Evolutionary conservation across 2,113 vertebrate genomes (phyloP).

Genomic region (Paradisaea rubra): DNA sequence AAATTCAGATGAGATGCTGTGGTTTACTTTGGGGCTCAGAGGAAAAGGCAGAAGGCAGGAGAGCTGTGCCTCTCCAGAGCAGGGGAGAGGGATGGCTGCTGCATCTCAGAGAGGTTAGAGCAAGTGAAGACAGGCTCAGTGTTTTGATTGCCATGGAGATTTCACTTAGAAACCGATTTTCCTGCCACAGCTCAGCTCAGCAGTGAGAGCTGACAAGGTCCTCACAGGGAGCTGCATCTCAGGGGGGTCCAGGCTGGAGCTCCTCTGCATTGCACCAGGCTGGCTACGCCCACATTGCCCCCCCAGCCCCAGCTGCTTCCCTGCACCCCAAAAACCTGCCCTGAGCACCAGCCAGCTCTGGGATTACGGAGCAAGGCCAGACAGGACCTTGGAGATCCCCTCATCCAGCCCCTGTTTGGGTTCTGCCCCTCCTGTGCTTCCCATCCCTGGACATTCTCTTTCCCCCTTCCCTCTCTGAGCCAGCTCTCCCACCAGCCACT

Average conservation of each 20-base stretch:
- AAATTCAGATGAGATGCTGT: not conserved
- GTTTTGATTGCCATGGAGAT: slow-evolving; percentile 49
- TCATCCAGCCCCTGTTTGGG: not conserved
- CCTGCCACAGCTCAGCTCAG: not conserved
- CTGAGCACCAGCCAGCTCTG: not conserved
- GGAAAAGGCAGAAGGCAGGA: not conserved
- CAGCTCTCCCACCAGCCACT: not conserved
- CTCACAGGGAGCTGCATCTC: not conserved
- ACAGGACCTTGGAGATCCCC: not conserved
- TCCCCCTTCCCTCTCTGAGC: not conserved
- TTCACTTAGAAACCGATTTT: slow-evolving; percentile 27
- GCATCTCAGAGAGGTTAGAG: slow-evolving; percentile 4
- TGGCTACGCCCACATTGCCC: not conserved
- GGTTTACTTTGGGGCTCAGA: not conserved
- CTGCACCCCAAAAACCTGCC: not conserved
- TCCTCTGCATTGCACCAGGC: not conserved
- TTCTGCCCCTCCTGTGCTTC: not conserved
- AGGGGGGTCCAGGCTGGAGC: not conserved
- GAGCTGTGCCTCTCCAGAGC: not conserved
- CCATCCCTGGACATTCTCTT: not conserved
- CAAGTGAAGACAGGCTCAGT: not conserved
- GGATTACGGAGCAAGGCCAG: not conserved
- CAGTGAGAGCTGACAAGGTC: not conserved
- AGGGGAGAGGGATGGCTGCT: not conserved
- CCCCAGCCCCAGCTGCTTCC: not conserved